Conservation (phyloP, 2,113 vertebrate genomes). For the Xenus cinereus region DNA sequence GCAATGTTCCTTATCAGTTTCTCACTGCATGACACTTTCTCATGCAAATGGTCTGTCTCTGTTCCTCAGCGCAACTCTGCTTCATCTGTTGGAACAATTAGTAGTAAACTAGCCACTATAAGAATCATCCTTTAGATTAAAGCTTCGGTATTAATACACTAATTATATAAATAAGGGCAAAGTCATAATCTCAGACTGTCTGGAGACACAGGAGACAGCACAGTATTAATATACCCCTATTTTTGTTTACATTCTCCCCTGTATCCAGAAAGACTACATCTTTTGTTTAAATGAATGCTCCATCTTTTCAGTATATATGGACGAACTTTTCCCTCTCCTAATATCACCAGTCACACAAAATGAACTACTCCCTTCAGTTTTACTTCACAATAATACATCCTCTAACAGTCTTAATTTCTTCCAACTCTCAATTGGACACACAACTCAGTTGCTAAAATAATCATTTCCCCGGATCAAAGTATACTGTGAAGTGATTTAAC, state of each 20-base stretch:
- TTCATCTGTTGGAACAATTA: not conserved
- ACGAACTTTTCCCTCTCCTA: not conserved
- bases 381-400: not conserved
- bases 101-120: not conserved
- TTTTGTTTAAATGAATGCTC: not conserved
- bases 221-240: not conserved
- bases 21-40: not conserved
- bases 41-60: not conserved
- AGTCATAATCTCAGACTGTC: not conserved
- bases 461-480: not conserved
- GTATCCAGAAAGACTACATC: not conserved
- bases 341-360: not conserved
- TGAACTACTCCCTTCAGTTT: not conserved
- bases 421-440: rapidly evolving
- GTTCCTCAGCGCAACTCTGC: not conserved
- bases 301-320: not conserved
- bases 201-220: not conserved
- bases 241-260: not conserved
- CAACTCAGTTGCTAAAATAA: not conserved
- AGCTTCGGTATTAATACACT: not conserved
- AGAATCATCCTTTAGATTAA: not conserved
- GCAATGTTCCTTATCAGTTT: not conserved
- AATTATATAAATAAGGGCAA: not conserved
- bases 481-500: not conserved
- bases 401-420: not conserved